Evolutionary conservation across 2,797 vertebrate genomes (phyloP), one percentile per base, ranked within the genome.

Genomic region (Cryptoprocta ferox): DNA sequence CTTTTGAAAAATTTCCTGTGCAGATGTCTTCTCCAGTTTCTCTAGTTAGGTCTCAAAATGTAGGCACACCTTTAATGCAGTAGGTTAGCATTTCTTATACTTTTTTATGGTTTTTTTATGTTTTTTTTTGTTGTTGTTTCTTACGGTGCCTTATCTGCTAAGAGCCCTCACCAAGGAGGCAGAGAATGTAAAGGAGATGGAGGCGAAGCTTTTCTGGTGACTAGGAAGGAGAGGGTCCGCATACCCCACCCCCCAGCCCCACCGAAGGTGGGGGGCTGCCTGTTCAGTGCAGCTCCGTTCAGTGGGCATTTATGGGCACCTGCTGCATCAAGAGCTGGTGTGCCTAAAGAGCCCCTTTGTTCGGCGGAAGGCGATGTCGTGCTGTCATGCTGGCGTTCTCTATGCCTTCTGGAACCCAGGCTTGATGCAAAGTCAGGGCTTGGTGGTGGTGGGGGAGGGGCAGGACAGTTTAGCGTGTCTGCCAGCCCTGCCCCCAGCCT

Each of bases 321-420:
- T 6, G 14, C 80, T 39, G 2, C 37, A 4, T 7, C 2, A 11
- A 28, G 83, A 45, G 21, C n/a, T 0, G 5, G 0, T 8, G 14
- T 10, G 4, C 19, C 5, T n/a, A 11, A 13, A 35, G 45, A 8
- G 0, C 1, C 42, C 28, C 48, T 24, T 10, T n/a, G 5, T 45
- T n/a, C 35, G 1, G 37, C 0, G 4, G 35, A 16, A 35, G 39
- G 2, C 4, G 1, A 0, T 0, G 0, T 10, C 42, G 42, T 9
- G 39, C 26, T 3, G 48, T 8, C 11, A 10, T 5, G 12, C 19
- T 1, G 28, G 68, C 42, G 2, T 35, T 79, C 35, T 18, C 37
- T n/a, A 0, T 3, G 70, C n/a, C 45, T 76, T 39, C n/a, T 45
- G 1, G 5, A n/a, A 32, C 18, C 16, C 50, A 28, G 7, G 80